Evolutionary conservation across 2,113 vertebrate species (phyloP), one percentile per base, ranked within the genome.

Genomic region (Poeciliopsis prolifica): DNA sequence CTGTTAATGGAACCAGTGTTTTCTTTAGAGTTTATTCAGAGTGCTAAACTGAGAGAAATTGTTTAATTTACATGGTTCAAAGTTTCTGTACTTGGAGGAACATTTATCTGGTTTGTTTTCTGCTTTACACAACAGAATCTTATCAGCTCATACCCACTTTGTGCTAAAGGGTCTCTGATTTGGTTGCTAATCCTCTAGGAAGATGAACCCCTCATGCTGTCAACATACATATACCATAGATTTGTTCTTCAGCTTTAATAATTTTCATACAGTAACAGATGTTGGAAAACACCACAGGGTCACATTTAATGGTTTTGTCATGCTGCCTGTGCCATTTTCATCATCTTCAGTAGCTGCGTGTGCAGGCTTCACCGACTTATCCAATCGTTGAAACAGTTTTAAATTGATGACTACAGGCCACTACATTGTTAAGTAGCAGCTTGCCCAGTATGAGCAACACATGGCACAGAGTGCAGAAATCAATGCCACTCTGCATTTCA

Each of bases 391-490:
- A 87, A 77, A 83, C 88, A 81, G 65, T 91, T 92, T 90, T 80
- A 84, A 89, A 92, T 88, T 86, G 92, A 92, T 89, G 84, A 89
- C 87, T 81, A 86, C 88, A 78, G 89, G 88, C 81, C 76, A 51
- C 81, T 67, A 87, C 83, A 74, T 87, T 87, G 89, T 88, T 87
- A 90, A 93, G 84, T 82, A 77, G 89, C 82, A 78, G 86, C 78
- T 88, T 51, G 75, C 85, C 78, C 86, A 48, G 80, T 88, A 84
- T 84, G 88, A 92, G 79, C 84, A 88, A 80, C 89, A 85, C 83
- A 85, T 79, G 85, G 70, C 87, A 74, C 84, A 85, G 81, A 83
- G 87, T 37, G 84, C 60, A 83, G 71, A 90, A 92, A 92, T 94
- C 93, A 89, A 93, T 94, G 79, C 48, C 51, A 29, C 83, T 71